phyloP scores from a whole-genome alignment of 2,113 vertebrate genomes.

The Ornithorhynchus anatinus region DNA sequence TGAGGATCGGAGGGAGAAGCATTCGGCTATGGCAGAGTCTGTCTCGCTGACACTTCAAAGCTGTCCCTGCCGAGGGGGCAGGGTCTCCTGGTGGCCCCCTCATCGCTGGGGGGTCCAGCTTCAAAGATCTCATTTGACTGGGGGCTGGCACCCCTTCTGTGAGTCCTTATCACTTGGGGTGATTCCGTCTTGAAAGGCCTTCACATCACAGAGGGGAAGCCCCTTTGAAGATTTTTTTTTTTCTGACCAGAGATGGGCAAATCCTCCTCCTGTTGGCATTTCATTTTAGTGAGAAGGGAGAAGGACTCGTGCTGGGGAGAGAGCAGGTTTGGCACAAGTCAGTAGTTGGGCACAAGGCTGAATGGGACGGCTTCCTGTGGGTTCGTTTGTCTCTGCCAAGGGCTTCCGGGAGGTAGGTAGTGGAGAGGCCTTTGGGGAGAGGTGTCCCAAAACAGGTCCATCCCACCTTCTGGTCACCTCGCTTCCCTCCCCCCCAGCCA shows the following conservation, averaged over 20 bases:
- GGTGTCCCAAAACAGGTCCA: no score
- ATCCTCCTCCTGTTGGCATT: conserved; percentile 51
- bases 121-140: conserved; percentile 65
- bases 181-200: conserved; percentile 51
- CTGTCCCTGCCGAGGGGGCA: conserved; percentile 48
- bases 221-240: conserved; percentile 55
- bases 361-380: accelerated
- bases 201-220: conserved; percentile 60
- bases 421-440: no score
- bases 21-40: conserved; percentile 47
- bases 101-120: conserved; percentile 61
- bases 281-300: conserved; percentile 11
- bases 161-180: conserved; percentile 53
- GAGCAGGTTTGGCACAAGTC: no score
- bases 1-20: no score
- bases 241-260: conserved; percentile 33
- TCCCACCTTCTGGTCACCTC: no score
- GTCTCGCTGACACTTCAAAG: conserved; percentile 67
- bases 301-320: accelerated
- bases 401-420: accelerated
- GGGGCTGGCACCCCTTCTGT: conserved; percentile 60
- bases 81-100: conserved; percentile 50
- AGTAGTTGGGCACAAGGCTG: no score
- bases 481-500: no score
- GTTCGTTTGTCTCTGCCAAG: no score